Base-by-base conservation (phyloP, 2,888 invertebrate genomes). In the Xylocampa areola region DNA sequence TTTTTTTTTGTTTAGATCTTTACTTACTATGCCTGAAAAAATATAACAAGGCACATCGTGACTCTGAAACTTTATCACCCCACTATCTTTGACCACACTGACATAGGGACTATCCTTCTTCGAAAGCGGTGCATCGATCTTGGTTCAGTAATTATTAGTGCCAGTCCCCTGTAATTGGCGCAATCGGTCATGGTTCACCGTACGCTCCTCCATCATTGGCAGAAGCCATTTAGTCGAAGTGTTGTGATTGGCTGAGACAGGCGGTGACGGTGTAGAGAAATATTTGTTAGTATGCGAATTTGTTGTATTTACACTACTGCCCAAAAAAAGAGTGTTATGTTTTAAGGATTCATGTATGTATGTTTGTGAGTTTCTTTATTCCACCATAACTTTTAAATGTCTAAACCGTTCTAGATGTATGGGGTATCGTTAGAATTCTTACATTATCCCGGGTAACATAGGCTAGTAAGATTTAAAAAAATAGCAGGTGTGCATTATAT, bases 111-210 rank as follows among this genome's bases (percentile, higher is more conserved):
- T 67, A 74, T 78, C 74, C 64, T 66, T 72, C 76, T 76, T 64
- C 21, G 16, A 44, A 47, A 53, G 54, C 59, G 47, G 55, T 35
- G 35, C 74, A 84, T 84, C 84, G 66, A 75, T 84, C 83, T 84
- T 77, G 40, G 73, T 65, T 51, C 68, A 63, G 70, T 77, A 80
- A 82, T 80, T 76, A 80, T 73, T 62, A 68, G 54, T 54, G 68
- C 54, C 61, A 67, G 53, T 39, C 49, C 54, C 49, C 48, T 36
- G 57, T 79, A 80, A 81, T 79, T 81, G 73, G 68, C 27, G 57
- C 59, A 59, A 80, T 81, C 77, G 65, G 67, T 81, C 81, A 79
- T 54, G 52, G 40, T 37, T 36, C 43, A 23, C 36, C 45, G 54
- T 39, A 32, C 41, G 49, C 53, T 59, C 57, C 53, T 82, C 78